Evolutionary conservation across 1,140 invertebrate genomes (phyloP).

Genomic region (Tetramorium alpestre): DNA sequence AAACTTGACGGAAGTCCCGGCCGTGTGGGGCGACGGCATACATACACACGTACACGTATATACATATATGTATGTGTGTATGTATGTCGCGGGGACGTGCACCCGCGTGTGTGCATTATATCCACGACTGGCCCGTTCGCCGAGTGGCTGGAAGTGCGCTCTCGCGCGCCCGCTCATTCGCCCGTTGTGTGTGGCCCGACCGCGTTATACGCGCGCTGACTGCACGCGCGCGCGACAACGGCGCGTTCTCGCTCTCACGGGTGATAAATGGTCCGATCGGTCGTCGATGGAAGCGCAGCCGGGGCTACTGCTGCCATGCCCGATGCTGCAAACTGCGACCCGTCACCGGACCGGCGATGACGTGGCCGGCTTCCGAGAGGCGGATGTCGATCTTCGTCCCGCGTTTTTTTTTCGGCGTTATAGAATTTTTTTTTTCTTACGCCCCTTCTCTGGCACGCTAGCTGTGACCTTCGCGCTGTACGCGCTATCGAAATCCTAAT

Average conservation of each 20-base stretch:
- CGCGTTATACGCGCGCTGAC: slow-evolving; percentile 55
- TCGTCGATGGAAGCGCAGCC: slow-evolving; percentile 72
- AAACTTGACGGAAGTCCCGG: slow-evolving; percentile 78
- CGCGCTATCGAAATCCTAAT: neutral
- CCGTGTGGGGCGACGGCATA: slow-evolving; percentile 6
- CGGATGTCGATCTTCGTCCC: slow-evolving; percentile 51
- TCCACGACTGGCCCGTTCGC: slow-evolving; percentile 10
- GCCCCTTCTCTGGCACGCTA: neutral
- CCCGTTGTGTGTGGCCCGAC: slow-evolving; percentile 63
- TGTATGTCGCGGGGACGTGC: neutral
- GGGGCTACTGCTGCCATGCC: slow-evolving; percentile 5
- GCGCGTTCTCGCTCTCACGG: slow-evolving; percentile 51
- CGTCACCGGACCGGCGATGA: slow-evolving; percentile 48
- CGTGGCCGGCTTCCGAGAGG: slow-evolving; percentile 41
- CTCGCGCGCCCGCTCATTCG: slow-evolving; percentile 53
- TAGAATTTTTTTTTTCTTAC: slow-evolving; percentile 37
- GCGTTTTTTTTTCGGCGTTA: slow-evolving; percentile 29
- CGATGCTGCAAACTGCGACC: slow-evolving; percentile 47
- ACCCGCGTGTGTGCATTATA: neutral
- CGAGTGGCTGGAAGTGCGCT: slow-evolving; percentile 57
- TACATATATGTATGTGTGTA: neutral
- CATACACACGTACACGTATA: no score
- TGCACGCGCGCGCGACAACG: slow-evolving; percentile 67
- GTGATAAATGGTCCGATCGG: slow-evolving; percentile 79
- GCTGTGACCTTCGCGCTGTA: neutral